Percentiles rank a stretch among this genome's conserved stretches.
These are phyloP conservation scores for Palythoa heliodiscus DNA, from an alignment of 92 coral and sea anemone species.

Conservation along the genomic window DNA sequence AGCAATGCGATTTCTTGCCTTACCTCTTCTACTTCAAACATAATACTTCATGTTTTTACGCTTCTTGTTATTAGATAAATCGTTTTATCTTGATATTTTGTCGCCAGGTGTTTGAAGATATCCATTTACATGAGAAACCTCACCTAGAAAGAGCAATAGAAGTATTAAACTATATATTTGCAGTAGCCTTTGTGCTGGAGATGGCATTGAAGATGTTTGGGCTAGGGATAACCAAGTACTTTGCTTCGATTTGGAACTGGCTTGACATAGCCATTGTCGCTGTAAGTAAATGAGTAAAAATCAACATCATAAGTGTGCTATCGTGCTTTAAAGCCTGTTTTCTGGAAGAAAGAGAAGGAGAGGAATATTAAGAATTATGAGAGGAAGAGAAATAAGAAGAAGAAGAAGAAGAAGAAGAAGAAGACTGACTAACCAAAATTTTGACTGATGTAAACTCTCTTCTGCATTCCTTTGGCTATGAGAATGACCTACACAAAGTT, in stretches of 20 bases:
- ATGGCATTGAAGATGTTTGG: slow-evolving; percentile 86
- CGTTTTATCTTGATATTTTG: not conserved
- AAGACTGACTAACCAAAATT: too few relatives aligned
- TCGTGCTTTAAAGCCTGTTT: too few relatives aligned
- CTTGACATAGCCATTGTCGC: slow-evolving; percentile 86
- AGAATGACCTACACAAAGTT: too few relatives aligned
- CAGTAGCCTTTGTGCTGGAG: slow-evolving; percentile 80
- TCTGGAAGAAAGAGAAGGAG: too few relatives aligned
- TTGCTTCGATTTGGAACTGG: slow-evolving; percentile 95
- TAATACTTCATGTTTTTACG: too few relatives aligned
- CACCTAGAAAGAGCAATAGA: slow-evolving; percentile 62
- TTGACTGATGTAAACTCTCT: too few relatives aligned
- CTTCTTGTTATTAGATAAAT: too few relatives aligned
- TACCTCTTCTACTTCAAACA: too few relatives aligned
- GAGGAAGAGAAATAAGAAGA: not conserved
- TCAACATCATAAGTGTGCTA: not conserved
- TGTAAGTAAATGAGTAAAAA: slow-evolving; percentile 53
- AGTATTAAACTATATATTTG: slow-evolving; percentile 81
- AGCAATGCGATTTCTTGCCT: too few relatives aligned
- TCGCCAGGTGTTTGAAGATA: slow-evolving; percentile 87
- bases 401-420: not conserved
- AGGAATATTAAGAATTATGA: too few relatives aligned
- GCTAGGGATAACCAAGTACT: slow-evolving; percentile 77
- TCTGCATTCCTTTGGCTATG: too few relatives aligned
- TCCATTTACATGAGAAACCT: slow-evolving; percentile 79